Conservation (phyloP, 1,140 invertebrate species). For the Bursaphelenchus mucronatus region DNA sequence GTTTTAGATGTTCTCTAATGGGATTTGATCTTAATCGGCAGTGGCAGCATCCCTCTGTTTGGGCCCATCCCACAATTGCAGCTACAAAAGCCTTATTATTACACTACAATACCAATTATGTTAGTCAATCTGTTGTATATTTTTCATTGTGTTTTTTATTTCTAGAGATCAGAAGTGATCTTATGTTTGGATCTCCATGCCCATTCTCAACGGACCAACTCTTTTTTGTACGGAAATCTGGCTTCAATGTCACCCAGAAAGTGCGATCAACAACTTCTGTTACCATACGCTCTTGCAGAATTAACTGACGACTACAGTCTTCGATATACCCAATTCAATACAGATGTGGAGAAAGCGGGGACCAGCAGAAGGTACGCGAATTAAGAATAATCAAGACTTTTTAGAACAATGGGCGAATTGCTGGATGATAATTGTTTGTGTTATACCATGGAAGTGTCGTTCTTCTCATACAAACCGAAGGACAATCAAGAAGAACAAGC, state of each 20-base stretch:
- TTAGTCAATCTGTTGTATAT: conserved; percentile 21
- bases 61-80: conserved; percentile 80
- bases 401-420: conserved; percentile 49
- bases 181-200: conserved; percentile 73
- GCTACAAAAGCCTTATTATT: conserved; percentile 75
- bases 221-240: conserved; percentile 88
- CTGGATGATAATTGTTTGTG: conserved; percentile 46
- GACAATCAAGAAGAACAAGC: conserved; percentile 24
- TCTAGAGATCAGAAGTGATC: conserved; percentile 44
- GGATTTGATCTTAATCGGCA: conserved; percentile 84
- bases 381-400: conserved; percentile 9
- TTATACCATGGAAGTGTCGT: conserved; percentile 53
- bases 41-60: conserved; percentile 81
- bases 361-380: conserved; percentile 70
- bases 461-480: conserved; percentile 52
- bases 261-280: conserved; percentile 77
- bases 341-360: conserved; percentile 77
- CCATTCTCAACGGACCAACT: conserved; percentile 78
- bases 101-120: conserved; percentile 64
- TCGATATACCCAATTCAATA: conserved; percentile 81
- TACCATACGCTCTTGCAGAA: conserved; percentile 80
- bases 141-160: conserved; percentile 16
- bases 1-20: conserved; percentile 74
- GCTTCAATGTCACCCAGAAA: conserved; percentile 79
- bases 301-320: conserved; percentile 77